These are phyloP conservation scores for Drosophila asahinai DNA, from an alignment of 1,140 invertebrate genomes.

Conservation along the genomic window DNA sequence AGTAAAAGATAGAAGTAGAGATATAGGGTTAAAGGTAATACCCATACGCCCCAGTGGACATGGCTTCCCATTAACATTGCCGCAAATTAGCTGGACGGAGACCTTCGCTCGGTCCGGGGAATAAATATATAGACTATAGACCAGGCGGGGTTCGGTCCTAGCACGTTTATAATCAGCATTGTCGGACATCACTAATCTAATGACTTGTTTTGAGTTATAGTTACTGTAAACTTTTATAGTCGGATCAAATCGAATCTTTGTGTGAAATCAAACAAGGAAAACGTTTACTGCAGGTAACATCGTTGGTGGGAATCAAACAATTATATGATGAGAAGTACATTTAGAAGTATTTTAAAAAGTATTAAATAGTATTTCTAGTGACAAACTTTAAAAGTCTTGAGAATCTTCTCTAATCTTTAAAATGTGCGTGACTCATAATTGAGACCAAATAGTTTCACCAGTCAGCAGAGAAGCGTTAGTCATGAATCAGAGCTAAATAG, in stretches of 20 bases:
- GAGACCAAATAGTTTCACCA: neutral
- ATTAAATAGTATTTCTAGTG: neutral
- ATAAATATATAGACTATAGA: neutral
- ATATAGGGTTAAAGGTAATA: slow-evolving; percentile 21
- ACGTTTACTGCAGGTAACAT: no score
- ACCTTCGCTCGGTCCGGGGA: neutral
- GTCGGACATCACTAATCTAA: slow-evolving; percentile 23
- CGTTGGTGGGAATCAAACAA: no score
- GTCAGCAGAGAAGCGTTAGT: neutral
- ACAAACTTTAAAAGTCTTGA: no score
- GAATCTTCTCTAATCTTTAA: neutral
- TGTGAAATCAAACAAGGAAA: neutral
- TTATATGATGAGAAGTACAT: no score
- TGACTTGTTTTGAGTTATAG: slow-evolving; percentile 21
- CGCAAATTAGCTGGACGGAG: slow-evolving; percentile 36
- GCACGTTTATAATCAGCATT: slow-evolving; percentile 13
- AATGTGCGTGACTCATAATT: neutral
- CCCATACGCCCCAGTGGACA: slow-evolving; percentile 27
- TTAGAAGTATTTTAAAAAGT: neutral
- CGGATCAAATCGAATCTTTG: neutral
- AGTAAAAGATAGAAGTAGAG: neutral
- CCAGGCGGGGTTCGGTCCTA: no score
- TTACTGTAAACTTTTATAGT: slow-evolving; percentile 5
- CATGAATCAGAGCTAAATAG: neutral
- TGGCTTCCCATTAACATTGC: slow-evolving; percentile 37